These are phyloP conservation scores for Epinotia brunnichana DNA, from an alignment of 2,888 invertebrate species.

Conservation along the genomic window DNA sequence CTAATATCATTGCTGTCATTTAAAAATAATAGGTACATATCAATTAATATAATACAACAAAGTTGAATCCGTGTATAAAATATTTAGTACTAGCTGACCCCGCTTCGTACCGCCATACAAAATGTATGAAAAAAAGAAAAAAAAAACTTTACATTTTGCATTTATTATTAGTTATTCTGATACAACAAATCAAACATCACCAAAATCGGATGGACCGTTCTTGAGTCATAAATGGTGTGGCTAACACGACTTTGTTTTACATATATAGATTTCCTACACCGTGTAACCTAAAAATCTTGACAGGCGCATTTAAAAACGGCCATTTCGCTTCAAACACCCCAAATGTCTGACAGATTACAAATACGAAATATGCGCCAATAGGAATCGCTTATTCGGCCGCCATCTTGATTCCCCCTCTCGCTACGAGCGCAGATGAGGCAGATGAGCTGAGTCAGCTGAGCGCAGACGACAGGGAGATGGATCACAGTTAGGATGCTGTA, in stretches of 20 bases:
- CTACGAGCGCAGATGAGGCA: constrained; percentile 35
- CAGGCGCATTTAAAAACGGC: background rate
- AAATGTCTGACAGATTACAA: constrained; percentile 44
- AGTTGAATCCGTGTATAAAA: background rate
- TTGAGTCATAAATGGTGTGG: too few species aligned
- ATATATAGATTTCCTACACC: too few species aligned
- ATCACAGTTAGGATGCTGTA: constrained; percentile 45
- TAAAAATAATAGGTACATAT: too few species aligned
- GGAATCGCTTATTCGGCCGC: constrained; percentile 52
- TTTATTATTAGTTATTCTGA: too few species aligned
- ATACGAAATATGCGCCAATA: constrained; percentile 55
- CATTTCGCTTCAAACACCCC: constrained; percentile 8
- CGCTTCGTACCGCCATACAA: too few species aligned
- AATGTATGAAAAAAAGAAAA: too few species aligned
- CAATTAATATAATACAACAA: background rate
- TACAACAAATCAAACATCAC: too few species aligned
- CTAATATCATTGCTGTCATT: too few species aligned
- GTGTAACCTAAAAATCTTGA: background rate
- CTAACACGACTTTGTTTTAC: too few species aligned
- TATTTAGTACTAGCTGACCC: too few species aligned
- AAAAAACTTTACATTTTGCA: too few species aligned
- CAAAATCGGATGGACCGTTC: too few species aligned
- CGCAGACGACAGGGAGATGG: constrained; percentile 48
- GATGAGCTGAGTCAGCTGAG: background rate
- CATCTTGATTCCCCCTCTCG: constrained; percentile 68